Evolutionary conservation across 2,888 invertebrate species (phyloP), one percentile per base, ranked within the genome.

Genomic region (Nebria salina): DNA sequence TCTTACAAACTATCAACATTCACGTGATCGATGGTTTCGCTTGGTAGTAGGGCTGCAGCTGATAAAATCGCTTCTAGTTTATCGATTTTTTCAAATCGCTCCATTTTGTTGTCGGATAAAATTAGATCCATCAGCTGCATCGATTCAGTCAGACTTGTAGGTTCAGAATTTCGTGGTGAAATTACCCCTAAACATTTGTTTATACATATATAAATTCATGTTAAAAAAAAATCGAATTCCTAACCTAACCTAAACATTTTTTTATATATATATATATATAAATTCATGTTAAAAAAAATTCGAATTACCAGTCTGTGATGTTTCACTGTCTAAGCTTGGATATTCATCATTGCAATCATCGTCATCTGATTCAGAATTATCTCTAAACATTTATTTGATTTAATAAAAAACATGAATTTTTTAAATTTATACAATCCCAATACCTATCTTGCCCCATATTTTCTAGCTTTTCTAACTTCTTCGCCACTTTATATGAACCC

Each of bases 91-190:
- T 95, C 95, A 65, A 96, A 91, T 84, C 95, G 93, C 87, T 96
- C 96, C 92, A 97, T 95, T 84, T 93, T 93, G 83, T 92, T 93
- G 87, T 97, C 95, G 82, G 95, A 94, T 81, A 96, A 89, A 84
- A 96, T 94, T 87, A 95, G 94, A 86, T 96, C 95, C 90, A 96
- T 93, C 91, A 96, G 92, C 87, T 96, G 96, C 96, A 96, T 96
- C 1, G 96, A 96, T 88, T 96, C 96, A 3, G 96, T 95, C 82
- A 96, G 91, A 86, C 95, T 95, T 20, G 95, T 95, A 13, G 95
- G 95, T 86, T 95, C 95, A 0, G 94, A 94, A 84, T 93, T 94
- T 84, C 94, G 92, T 25, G 95, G 95, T 15, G 95, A 95, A 76
- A 93, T 92, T 82, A 93, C 91, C 82, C 93, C 91, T 41, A 84